Evolutionary conservation across 2,797 vertebrate genomes (phyloP).

Genomic region (Urosaurus nigricauda): DNA sequence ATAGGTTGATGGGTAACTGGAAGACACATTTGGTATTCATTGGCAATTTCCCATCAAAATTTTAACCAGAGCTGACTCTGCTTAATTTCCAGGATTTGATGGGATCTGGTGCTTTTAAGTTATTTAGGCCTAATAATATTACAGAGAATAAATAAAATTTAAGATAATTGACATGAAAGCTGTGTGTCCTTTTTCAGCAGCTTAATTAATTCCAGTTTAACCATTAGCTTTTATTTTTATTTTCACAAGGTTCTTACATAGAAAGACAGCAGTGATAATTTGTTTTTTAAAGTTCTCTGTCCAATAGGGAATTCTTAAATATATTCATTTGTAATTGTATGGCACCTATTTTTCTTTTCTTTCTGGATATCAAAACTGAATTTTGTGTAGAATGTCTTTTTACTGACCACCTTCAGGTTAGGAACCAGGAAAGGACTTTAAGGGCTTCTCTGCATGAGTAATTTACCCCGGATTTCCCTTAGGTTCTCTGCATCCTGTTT

Average conservation of each 20-base stretch:
- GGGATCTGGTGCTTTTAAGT: too few relatives aligned
- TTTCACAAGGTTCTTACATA: not conserved
- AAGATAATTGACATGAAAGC: not conserved
- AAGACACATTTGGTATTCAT: too few relatives aligned
- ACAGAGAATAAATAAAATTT: not conserved
- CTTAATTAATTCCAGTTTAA: not conserved
- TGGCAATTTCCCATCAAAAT: too few relatives aligned
- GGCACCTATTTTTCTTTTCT: not conserved
- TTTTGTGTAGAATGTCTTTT: not conserved
- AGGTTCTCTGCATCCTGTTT: too few relatives aligned
- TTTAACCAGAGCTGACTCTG: too few relatives aligned
- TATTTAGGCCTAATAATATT: not conserved
- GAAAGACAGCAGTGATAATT: not conserved
- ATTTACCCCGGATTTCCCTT: too few relatives aligned
- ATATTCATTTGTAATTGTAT: not conserved
- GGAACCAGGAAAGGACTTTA: not conserved
- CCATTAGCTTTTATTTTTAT: not conserved
- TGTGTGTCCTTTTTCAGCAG: not conserved
- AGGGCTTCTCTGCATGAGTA: too few relatives aligned
- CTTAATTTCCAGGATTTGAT: too few relatives aligned
- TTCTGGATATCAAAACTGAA: not conserved
- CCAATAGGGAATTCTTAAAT: not conserved
- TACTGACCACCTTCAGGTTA: not conserved
- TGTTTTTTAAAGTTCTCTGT: not conserved
- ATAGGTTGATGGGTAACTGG: too few relatives aligned